Evolutionary conservation across 2,113 vertebrate genomes (phyloP), one percentile per base, ranked within the genome.

Genomic region (Sphaerodactylus townsendi): DNA sequence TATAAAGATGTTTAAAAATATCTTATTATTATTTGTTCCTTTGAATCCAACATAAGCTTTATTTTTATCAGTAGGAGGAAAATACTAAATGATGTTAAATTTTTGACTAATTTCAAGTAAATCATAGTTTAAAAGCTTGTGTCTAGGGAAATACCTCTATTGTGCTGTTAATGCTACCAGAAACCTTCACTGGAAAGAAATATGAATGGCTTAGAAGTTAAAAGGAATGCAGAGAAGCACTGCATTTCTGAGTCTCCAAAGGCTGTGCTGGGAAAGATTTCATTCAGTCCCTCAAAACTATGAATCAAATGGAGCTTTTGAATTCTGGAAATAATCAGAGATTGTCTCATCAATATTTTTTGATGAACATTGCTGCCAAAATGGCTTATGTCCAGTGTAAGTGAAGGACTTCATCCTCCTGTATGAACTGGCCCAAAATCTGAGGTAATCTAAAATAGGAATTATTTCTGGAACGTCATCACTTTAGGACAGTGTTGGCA

Each of bases 1-100:
- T 92, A 92, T 86, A 94, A 62, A 14, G 44, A 94, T 94, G 64
- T 28, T 81, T 30, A 33, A 21, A 82, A 25, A 68, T 17, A 59
- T 82, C 28, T 59, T 77, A 14, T 56, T 85, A 48, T 83, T 66
- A 72, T 85, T 85, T 91, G 90, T 83, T 35, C 11, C 87, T 28
- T 66, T 76, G 76, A 4, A 33, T 76, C 81, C 33, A 33, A 80
- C 93, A 83, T 86, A 82, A 87, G 86, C 91, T 83, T 86, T 68
- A 89, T 87, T 88, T 85, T 46, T 83, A 83, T 50, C 9, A 1
- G 10, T 81, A 33, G 30, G 1, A 33, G 6, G 77, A 46, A 82
- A 30, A 5, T 10, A 70, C 64, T 78, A 73, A 53, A 68, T 21
- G 9, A 53, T 0, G 71, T 92, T 81, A 30, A 85, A 41, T 85